Percentiles rank a stretch among this genome's conserved stretches.
phyloP scores from a whole-genome alignment of 2,888 invertebrate species.

The Athrips mouffetella region DNA sequence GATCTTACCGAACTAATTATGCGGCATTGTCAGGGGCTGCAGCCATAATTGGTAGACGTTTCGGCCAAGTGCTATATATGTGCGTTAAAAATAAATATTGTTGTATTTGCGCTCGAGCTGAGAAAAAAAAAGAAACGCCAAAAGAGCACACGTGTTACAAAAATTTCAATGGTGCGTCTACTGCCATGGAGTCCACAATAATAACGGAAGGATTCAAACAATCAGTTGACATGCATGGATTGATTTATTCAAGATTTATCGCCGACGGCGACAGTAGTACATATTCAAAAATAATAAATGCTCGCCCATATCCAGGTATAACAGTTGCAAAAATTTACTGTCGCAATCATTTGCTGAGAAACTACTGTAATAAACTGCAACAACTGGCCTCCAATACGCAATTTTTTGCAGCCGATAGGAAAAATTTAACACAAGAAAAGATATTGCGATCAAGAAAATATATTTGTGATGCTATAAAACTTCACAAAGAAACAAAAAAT shows the following conservation, averaged over 20 bases:
- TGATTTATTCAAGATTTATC: slow-evolving; percentile 25
- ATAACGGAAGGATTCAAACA: slow-evolving; percentile 26
- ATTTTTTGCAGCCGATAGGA: slow-evolving; percentile 10
- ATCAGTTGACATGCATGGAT: slow-evolving; percentile 23
- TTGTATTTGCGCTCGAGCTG: slow-evolving; percentile 23
- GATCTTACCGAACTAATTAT: slow-evolving; percentile 25
- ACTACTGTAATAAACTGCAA: slow-evolving; percentile 21
- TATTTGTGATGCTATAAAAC: slow-evolving; percentile 13
- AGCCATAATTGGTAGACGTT: slow-evolving; percentile 24
- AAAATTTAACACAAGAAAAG: slow-evolving; percentile 14
- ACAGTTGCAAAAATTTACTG: slow-evolving; percentile 27
- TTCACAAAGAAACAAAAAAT: slow-evolving; percentile 15
- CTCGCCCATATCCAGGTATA: slow-evolving; percentile 21
- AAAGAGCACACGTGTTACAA: slow-evolving; percentile 24
- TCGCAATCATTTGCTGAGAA: slow-evolving; percentile 23
- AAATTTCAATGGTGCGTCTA: slow-evolving; percentile 25
- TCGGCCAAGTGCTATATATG: slow-evolving; percentile 23
- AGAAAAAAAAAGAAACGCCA: slow-evolving; percentile 20
- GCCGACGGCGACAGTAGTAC: slow-evolving; percentile 27
- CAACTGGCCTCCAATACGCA: slow-evolving; percentile 11
- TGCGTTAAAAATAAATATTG: slow-evolving; percentile 27
- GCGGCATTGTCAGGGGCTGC: slow-evolving; percentile 26
- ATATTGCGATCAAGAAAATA: slow-evolving; percentile 16
- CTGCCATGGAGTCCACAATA: slow-evolving; percentile 25
- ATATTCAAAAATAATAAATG: slow-evolving; percentile 23